A percentile compares a stretch with the other conserved stretches of the same genome.
These are phyloP conservation scores for Ectemnius lituratus DNA, from an alignment of 2,888 invertebrate genomes.

Conservation along the genomic window DNA sequence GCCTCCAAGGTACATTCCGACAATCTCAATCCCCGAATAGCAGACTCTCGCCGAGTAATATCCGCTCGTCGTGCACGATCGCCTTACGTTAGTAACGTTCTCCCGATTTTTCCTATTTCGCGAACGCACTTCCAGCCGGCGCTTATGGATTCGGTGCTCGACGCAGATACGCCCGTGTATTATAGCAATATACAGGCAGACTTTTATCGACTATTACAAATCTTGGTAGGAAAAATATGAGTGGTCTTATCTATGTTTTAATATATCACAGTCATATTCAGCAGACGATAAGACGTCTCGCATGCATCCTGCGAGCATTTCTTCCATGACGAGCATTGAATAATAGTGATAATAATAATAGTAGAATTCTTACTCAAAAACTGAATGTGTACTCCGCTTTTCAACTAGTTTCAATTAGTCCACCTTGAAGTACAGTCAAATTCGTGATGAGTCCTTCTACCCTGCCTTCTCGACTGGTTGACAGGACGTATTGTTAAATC, in stretches of 20 bases:
- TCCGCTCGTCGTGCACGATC: slow-evolving; percentile 25
- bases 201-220: slow-evolving; percentile 42
- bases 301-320: too few species aligned
- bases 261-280: slow-evolving; percentile 14
- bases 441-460: too few species aligned
- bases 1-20: slow-evolving; percentile 12
- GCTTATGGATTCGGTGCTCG: slow-evolving; percentile 27
- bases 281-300: too few species aligned
- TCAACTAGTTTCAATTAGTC: too few species aligned
- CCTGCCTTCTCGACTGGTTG: too few species aligned
- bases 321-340: too few species aligned
- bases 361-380: too few species aligned
- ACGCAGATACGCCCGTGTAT: slow-evolving; percentile 24
- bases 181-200: slow-evolving; percentile 33
- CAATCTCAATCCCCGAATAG: slow-evolving; percentile 20
- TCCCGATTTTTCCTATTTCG: slow-evolving; percentile 17
- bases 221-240: slow-evolving; percentile 34
- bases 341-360: too few species aligned
- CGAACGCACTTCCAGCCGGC: slow-evolving; percentile 11
- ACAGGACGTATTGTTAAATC: too few species aligned
- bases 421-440: too few species aligned
- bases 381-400: too few species aligned
- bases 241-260: slow-evolving; percentile 27
- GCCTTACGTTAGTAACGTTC: slow-evolving; percentile 7
- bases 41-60: slow-evolving; percentile 17